A percentile compares a stretch with the other conserved stretches of the same genome.
phyloP scores from a whole-genome alignment of 2,113 vertebrate species.

The Callaeas wilsoni region DNA sequence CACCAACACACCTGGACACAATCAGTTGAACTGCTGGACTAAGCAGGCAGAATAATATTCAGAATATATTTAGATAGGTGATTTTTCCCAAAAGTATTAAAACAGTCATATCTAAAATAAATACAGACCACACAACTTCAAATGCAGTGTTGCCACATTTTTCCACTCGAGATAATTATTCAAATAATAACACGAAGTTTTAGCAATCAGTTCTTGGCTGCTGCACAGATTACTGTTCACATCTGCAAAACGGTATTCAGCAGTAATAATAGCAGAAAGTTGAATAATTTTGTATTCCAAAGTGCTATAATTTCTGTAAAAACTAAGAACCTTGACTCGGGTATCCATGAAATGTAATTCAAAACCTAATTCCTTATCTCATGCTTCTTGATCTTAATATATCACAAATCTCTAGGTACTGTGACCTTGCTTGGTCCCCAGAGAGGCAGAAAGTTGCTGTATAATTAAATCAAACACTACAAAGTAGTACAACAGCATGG shows the following conservation, averaged over 20 bases:
- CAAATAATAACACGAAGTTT: background rate
- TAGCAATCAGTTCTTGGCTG: background rate
- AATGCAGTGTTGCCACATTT: background rate
- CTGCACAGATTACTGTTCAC: background rate
- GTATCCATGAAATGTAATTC: background rate
- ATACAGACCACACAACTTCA: background rate
- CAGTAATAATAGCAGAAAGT: background rate
- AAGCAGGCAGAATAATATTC: background rate
- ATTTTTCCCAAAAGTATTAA: background rate
- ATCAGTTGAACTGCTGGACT: background rate
- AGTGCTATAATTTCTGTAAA: background rate
- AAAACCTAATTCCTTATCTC: background rate
- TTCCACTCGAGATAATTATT: background rate
- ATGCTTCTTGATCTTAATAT: background rate
- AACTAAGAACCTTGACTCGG: background rate
- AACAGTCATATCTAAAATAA: background rate
- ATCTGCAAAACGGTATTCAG: background rate
- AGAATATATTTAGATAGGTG: background rate
- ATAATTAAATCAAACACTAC: slow-evolving; percentile 32
- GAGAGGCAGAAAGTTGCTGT: background rate
- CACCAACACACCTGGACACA: background rate
- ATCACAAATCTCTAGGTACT: background rate
- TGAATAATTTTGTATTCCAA: background rate
- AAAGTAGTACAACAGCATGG: slow-evolving; percentile 30
- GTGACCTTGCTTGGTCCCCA: background rate